Base-by-base conservation (phyloP, 1,140 invertebrate species). In the Ruditapes philippinarum region DNA sequence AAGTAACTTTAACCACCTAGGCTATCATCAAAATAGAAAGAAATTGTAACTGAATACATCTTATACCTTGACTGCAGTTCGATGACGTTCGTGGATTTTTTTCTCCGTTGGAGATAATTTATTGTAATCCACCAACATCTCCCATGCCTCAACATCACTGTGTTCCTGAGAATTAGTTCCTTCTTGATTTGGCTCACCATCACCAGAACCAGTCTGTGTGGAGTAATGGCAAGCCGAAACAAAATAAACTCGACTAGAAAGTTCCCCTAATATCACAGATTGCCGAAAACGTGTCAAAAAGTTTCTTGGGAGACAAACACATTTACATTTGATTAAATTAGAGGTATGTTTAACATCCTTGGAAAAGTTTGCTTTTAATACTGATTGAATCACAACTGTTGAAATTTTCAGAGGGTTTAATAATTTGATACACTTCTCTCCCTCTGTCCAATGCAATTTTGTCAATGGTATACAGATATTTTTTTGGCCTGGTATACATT, bases 1-100 rank as follows among this genome's bases (percentile, higher is more conserved):
- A n/a, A n/a, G n/a, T n/a, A n/a, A n/a, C n/a, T n/a, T n/a, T n/a
- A n/a, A n/a, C n/a, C n/a, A n/a, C n/a, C n/a, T n/a, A n/a, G n/a
- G n/a, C n/a, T n/a, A n/a, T n/a, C n/a, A n/a, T n/a, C n/a, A n/a
- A n/a, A n/a, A n/a, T n/a, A n/a, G n/a, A n/a, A n/a, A n/a, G n/a
- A n/a, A n/a, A n/a, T n/a, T n/a, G n/a, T n/a, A n/a, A n/a, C n/a
- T n/a, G n/a, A n/a, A n/a, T n/a, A n/a, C n/a, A n/a, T n/a, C n/a
- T n/a, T 57, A 28, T 38, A 87, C 84, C 84, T 87, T 87, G n/a
- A 79, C 74, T 25, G 84, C 84, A 25, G n/a, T 76, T 49, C 28
- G 33, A 28, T 87, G 84, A 9, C 51, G 76, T n/a, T 87, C 73
- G 68, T 87, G 84, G 7, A 87, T 79, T 33, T 65, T 78, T 17